Conservation (phyloP, 2,888 invertebrate species). For the Busseola fusca region DNA sequence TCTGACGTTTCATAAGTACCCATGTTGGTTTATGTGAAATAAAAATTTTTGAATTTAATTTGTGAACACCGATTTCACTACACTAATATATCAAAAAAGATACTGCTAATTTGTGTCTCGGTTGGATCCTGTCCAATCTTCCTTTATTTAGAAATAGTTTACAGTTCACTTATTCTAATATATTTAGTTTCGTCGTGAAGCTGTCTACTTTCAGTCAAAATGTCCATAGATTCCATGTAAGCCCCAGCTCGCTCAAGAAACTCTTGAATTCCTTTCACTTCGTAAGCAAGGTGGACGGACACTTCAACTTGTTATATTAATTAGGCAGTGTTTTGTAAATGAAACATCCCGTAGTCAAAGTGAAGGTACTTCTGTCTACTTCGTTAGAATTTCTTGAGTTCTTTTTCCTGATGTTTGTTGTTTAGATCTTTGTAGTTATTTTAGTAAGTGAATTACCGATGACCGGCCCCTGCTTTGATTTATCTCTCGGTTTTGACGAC, state of each 20-base stretch:
- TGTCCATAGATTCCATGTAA: background rate
- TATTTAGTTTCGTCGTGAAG: background rate
- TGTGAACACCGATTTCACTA: background rate
- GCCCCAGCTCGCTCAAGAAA: background rate
- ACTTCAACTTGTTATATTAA: slow-evolving; percentile 5
- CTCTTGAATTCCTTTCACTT: slow-evolving; percentile 10
- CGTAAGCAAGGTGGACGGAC: background rate
- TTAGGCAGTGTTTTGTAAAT: slow-evolving; percentile 9
- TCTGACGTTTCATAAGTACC: too few species aligned
- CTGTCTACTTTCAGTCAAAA: background rate
- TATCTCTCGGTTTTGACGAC: too few species aligned
- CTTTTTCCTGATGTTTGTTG: background rate
- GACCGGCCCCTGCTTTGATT: background rate
- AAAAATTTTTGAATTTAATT: too few species aligned
- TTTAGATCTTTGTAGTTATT: background rate
- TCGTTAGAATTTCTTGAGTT: background rate
- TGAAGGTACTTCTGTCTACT: background rate
- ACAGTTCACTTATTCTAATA: background rate
- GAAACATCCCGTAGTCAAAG: background rate
- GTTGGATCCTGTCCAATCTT: background rate
- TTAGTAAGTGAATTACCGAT: background rate
- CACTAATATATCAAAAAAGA: slow-evolving; percentile 3
- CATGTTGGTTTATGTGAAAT: too few species aligned
- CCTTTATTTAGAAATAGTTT: background rate
- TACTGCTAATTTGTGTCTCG: background rate